Evolutionary conservation across 1,140 invertebrate genomes (phyloP).

Genomic region (Trachymyrmex cornetzi): DNA sequence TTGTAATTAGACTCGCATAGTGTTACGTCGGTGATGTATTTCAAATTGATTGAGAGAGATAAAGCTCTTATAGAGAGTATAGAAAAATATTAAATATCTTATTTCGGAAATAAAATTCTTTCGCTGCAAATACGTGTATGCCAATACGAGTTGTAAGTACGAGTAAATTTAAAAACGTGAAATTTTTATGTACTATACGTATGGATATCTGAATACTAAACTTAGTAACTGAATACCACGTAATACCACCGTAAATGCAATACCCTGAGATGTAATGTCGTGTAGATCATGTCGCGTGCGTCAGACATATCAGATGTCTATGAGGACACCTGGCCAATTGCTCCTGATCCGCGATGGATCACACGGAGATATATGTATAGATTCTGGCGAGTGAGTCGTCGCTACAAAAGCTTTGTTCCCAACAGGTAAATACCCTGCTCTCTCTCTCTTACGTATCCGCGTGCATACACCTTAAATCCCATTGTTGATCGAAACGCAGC

Average conservation of each 20-base stretch:
- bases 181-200: background rate
- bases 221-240: constrained; percentile 10
- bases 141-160: too few species aligned
- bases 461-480: constrained; percentile 70
- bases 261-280: constrained; percentile 22
- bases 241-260: constrained; percentile 33
- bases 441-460: constrained; percentile 63
- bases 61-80: too few species aligned
- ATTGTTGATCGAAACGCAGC: constrained; percentile 61
- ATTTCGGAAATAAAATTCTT: background rate
- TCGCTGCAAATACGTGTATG: background rate
- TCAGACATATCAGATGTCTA: constrained; percentile 36
- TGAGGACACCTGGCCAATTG: constrained; percentile 35
- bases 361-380: background rate
- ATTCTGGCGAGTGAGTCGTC: background rate
- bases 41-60: constrained; percentile 13
- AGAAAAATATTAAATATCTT: background rate
- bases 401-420: constrained; percentile 31
- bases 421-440: constrained; percentile 58
- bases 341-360: constrained; percentile 14
- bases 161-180: background rate
- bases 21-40: constrained; percentile 31
- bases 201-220: background rate
- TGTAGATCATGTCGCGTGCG: background rate
- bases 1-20: constrained; percentile 46